Conservation (phyloP, 2,888 invertebrate species). For the Eilema griseolum region DNA sequence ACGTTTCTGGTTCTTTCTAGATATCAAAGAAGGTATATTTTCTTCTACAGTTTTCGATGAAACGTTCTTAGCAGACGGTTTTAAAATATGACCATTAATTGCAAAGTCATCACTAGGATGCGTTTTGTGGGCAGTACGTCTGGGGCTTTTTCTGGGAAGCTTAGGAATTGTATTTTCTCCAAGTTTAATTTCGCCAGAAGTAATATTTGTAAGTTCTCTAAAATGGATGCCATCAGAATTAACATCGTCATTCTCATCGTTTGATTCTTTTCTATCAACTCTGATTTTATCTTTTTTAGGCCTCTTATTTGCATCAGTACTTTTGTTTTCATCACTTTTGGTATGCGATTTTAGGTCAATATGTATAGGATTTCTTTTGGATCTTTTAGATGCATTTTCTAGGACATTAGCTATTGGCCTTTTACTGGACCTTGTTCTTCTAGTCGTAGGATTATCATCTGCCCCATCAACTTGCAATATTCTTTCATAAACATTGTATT, state of each 20-base stretch:
- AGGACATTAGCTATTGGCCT: conserved; percentile 49
- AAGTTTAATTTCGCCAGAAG: neutral
- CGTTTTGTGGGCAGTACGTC: neutral
- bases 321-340: conserved; percentile 5
- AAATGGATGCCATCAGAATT: neutral
- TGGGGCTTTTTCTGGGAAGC: conserved; percentile 1
- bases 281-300: conserved; percentile 3
- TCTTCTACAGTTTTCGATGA: conserved; percentile 3
- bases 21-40: neutral
- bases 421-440: conserved; percentile 61
- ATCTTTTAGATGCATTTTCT: conserved; percentile 8
- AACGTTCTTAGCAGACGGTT: neutral
- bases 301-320: neutral
- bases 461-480: conserved; percentile 55
- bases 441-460: conserved; percentile 52
- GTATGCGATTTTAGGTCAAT: neutral
- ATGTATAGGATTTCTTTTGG: neutral
- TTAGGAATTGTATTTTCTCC: neutral
- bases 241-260: neutral
- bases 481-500: conserved; percentile 51
- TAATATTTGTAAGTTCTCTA: conserved; percentile 16
- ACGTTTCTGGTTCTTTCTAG: conserved; percentile 2
- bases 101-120: neutral
- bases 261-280: neutral
- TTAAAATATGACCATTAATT: neutral